phyloP scores from a whole-genome alignment of 2,113 vertebrate genomes.

The Aleadryas rufinucha region DNA sequence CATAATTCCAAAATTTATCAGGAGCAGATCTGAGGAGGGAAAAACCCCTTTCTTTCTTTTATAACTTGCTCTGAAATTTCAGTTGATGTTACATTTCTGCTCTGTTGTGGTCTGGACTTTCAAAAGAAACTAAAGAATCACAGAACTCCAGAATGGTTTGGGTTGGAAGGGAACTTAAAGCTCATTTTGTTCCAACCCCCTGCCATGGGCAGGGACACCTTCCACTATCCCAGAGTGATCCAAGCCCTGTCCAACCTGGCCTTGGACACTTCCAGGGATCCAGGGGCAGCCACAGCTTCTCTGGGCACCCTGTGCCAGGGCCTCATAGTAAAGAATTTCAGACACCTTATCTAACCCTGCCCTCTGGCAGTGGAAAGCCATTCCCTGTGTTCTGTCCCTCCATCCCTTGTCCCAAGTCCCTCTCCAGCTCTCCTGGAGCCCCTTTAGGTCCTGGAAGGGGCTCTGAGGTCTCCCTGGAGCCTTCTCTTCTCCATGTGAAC shows the following conservation, averaged over 20 bases:
- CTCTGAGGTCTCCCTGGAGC: neutral
- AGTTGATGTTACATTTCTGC: neutral
- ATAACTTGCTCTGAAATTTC: neutral
- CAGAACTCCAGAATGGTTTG: neutral
- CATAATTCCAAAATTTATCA: neutral
- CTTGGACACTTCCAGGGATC: neutral
- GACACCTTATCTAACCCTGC: accelerated
- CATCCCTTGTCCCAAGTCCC: neutral
- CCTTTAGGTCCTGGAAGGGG: accelerated
- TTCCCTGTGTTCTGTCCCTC: neutral
- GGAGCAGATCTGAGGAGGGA: neutral
- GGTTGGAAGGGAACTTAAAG: neutral
- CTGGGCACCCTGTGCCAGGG: neutral
- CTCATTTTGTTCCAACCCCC: accelerated
- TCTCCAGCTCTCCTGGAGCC: neutral
- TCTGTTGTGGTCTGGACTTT: neutral
- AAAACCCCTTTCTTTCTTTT: neutral
- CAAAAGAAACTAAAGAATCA: neutral
- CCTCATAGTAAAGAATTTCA: neutral
- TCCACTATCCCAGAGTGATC: accelerated
- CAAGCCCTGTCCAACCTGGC: accelerated
- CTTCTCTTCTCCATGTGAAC: neutral
- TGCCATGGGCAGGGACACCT: neutral
- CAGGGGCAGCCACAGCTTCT: neutral
- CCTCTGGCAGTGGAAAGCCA: accelerated